These are phyloP conservation scores for Hipparchia sbordonii DNA, from an alignment of 2,888 invertebrate species.

Conservation along the genomic window DNA sequence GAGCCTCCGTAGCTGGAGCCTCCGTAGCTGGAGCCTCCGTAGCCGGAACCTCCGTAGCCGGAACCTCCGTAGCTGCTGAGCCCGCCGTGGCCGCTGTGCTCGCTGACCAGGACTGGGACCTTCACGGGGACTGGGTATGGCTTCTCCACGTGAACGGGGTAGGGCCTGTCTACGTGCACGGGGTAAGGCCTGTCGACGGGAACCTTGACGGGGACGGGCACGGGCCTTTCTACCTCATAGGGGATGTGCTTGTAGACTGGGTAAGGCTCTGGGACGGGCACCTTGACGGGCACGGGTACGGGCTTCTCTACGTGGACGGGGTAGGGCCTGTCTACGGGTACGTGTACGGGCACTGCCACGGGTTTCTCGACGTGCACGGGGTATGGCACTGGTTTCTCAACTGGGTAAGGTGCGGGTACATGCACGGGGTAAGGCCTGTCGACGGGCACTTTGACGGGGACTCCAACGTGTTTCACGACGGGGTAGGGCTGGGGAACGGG, in stretches of 20 bases:
- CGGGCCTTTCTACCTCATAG: conserved; percentile 82
- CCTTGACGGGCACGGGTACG: conserved; percentile 80
- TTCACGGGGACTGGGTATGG: conserved; percentile 83
- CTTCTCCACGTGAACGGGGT: conserved; percentile 79
- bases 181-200: conserved; percentile 86
- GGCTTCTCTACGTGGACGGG: conserved; percentile 81
- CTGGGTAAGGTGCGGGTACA: conserved; percentile 83
- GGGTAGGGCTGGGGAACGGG: conserved; percentile 90
- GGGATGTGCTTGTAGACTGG: conserved; percentile 87
- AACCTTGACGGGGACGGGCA: conserved; percentile 86
- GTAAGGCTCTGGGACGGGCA: conserved; percentile 82
- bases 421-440: conserved; percentile 88
- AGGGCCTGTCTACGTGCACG: conserved; percentile 77
- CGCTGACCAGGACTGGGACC: conserved; percentile 69
- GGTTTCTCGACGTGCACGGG: conserved; percentile 86
- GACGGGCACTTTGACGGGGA: conserved; percentile 87
- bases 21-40: conserved; percentile 50
- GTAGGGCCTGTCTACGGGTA: conserved; percentile 85
- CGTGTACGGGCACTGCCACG: conserved; percentile 84
- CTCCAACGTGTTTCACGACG: conserved; percentile 84
- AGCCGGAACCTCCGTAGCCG: conserved; percentile 53
- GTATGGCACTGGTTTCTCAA: conserved; percentile 84
- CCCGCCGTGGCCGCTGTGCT: conserved; percentile 51
- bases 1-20: conserved; percentile 52
- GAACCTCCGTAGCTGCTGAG: background rate